phyloP scores from a whole-genome alignment of 2,113 vertebrate species.

The Antennarius striatus region DNA sequence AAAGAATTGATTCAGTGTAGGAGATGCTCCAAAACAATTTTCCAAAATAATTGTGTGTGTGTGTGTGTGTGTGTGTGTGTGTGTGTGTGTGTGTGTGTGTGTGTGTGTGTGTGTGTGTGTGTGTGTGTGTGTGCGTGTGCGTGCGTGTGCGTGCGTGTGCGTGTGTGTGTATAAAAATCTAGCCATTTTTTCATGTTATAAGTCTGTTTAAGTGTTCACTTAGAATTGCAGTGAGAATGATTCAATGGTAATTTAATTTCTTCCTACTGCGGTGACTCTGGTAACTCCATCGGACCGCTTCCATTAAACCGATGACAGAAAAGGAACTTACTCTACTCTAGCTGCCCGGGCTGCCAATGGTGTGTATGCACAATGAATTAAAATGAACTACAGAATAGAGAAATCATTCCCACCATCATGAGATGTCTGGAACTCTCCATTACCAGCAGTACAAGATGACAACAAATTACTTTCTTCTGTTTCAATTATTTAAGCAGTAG shows the following conservation, averaged over 20 bases:
- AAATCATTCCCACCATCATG: conserved; percentile 32
- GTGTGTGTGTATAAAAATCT: too few relatives aligned
- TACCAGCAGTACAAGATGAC: conserved; percentile 27
- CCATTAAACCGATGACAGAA: conserved; percentile 45
- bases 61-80: too few relatives aligned
- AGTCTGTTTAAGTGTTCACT: conserved; percentile 44
- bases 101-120: too few relatives aligned
- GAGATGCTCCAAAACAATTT: too few relatives aligned
- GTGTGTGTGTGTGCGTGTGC: too few relatives aligned
- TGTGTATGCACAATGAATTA: conserved; percentile 34
- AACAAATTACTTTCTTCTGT: conserved; percentile 30
- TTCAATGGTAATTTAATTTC: conserved; percentile 49
- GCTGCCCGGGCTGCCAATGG: conserved; percentile 10
- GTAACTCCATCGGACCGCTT: conserved; percentile 47
- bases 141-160: too few relatives aligned
- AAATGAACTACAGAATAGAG: conserved; percentile 45
- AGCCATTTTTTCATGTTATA: too few relatives aligned
- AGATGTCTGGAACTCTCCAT: conserved; percentile 22
- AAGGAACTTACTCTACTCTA: conserved; percentile 22
- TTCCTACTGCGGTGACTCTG: conserved; percentile 54
- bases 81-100: too few relatives aligned
- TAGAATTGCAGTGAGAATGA: conserved; percentile 1
- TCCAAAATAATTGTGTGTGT: too few relatives aligned
- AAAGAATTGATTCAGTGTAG: too few relatives aligned
- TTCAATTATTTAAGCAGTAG: conserved; percentile 25